Base-by-base conservation (phyloP, 2,888 invertebrate species). In the Athrips mouffetella region DNA sequence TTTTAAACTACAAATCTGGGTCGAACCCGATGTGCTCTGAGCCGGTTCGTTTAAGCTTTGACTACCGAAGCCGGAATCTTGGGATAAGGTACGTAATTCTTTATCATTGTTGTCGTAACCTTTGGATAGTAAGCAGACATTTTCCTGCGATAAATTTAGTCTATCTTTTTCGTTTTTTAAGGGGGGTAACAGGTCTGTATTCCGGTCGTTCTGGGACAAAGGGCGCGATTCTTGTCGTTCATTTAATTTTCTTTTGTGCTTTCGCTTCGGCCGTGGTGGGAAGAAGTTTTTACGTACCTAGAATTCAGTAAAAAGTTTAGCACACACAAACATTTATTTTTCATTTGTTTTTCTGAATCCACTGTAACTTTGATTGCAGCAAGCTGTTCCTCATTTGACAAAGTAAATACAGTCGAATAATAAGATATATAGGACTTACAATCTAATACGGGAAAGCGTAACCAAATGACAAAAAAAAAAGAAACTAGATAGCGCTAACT, bases 221-320 rank as follows among this genome's bases (percentile, higher is more conserved):
- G 66, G 55, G 37, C 65, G 65, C 25, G 71, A 60, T 20, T 54
- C 39, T 27, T 57, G 60, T 31, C 40, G 53, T 45, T 47, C 51
- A 29, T 55, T 54, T 10, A 48, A 49, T 27, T 59, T 61, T 31
- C 69, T 65, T 59, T 76, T 80, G 57, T 63, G 67, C 53, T 82
- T 84, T 57, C 82, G 85, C 59, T 76, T 89, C 58, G 93, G 92
- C 47, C 92, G 86, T 45, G 92, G 92, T 23, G 93, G 93, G 80
- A 92, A 92, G 70, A 91, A 90, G 63, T 86, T 91, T 76, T 92
- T 93, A 67, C 92, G 90, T 60, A 90, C 90, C 93, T 93, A 84
- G 54, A 85, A 76, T 68, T 52, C 50, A 52, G 47, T 55, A 41
- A 13, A 48, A 11, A 40, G 31, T 51, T 48, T 45, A 45, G 18